A percentile compares a stretch with the other conserved stretches of the same genome.
Conservation (phyloP, 23 tunicate species). For the Ciona savignyi region DNA sequence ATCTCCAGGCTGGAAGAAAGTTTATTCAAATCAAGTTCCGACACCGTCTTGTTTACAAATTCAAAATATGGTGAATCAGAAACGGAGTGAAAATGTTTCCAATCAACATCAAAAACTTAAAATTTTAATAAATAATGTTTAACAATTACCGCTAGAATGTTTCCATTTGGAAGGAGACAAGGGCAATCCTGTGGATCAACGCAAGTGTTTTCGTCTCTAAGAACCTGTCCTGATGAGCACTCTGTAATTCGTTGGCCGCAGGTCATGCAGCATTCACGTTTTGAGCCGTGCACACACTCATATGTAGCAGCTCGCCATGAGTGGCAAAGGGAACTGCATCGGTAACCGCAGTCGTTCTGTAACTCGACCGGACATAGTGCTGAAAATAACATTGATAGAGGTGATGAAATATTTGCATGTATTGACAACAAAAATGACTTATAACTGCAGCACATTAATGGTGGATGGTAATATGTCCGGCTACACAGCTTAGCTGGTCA, state of each 20-base stretch:
- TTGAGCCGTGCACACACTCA: conserved; percentile 74
- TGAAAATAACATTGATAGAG: conserved; percentile 10
- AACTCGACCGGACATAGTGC: conserved; percentile 52
- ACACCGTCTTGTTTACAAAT: background rate
- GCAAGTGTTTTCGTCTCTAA: conserved; percentile 67
- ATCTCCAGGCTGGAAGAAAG: conserved; percentile 77
- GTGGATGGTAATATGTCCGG: too few relatives aligned
- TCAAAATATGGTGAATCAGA: background rate
- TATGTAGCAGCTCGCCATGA: conserved; percentile 94
- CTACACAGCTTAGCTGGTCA: too few relatives aligned
- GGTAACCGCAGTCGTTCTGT: conserved; percentile 69
- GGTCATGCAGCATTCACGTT: conserved; percentile 62
- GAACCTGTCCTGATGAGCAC: conserved; percentile 62
- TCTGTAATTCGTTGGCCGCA: conserved; percentile 53
- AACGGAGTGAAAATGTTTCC: too few relatives aligned
- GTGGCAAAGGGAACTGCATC: conserved; percentile 82
- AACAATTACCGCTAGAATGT: conserved; percentile 73
- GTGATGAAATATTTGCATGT: too few relatives aligned
- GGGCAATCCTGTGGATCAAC: conserved; percentile 78
- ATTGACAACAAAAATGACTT: too few relatives aligned
- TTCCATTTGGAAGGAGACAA: conserved; percentile 87
- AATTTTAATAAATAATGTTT: too few relatives aligned
- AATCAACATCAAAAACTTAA: too few relatives aligned
- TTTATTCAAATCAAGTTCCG: too few relatives aligned
- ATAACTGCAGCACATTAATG: too few relatives aligned